Conservation (phyloP, 1,140 invertebrate species). For the Mycetomoellerius zeteki region DNA sequence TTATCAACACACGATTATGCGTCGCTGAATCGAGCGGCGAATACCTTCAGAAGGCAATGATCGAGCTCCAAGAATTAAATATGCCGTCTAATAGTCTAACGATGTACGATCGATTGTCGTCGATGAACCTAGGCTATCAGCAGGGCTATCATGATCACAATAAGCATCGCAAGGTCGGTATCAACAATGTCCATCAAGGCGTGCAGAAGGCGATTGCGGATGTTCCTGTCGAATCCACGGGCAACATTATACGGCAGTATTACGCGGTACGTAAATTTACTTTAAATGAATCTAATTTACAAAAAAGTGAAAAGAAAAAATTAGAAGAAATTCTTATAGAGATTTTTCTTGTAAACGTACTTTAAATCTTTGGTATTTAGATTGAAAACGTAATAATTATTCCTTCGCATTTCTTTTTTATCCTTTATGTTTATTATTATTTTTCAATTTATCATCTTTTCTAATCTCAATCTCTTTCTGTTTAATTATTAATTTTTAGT, state of each 20-base stretch:
- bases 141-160: not conserved
- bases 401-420: not conserved
- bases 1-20: slow-evolving; percentile 8
- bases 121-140: slow-evolving; percentile 19
- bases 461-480: not conserved
- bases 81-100: slow-evolving; percentile 36
- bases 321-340: not conserved
- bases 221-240: slow-evolving; percentile 5
- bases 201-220: not conserved
- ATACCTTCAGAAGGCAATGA: slow-evolving; percentile 79
- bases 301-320: not conserved
- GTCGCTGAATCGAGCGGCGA: slow-evolving; percentile 76
- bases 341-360: not conserved
- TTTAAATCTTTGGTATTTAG: not conserved
- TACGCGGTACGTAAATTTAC: slow-evolving; percentile 57
- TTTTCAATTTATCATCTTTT: not conserved
- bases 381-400: not conserved
- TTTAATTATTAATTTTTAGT: not conserved
- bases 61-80: slow-evolving; percentile 76
- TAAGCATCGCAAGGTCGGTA: slow-evolving; percentile 45
- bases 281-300: not conserved
- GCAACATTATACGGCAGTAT: slow-evolving; percentile 43
- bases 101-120: slow-evolving; percentile 38
- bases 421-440: not conserved
- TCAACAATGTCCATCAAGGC: not conserved